Evolutionary conservation across 2,797 vertebrate genomes (phyloP).

Genomic region (Etheostoma nigrum): DNA sequence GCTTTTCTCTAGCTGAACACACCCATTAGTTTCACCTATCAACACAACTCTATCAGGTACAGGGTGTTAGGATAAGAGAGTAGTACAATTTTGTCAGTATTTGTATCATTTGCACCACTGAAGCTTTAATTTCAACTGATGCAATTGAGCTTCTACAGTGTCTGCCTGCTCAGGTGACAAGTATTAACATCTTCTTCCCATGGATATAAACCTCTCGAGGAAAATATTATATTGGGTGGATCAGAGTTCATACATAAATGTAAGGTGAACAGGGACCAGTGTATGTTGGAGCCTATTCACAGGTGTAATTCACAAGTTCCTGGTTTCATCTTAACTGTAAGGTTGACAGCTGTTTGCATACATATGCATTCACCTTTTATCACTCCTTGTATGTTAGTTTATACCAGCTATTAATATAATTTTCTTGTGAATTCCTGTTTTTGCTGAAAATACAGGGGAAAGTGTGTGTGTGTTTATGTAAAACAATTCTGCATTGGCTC

Average conservation of each 20-base stretch:
- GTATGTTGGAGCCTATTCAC: conserved; percentile 35
- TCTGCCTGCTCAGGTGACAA: conserved; percentile 56
- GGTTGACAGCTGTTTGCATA: conserved; percentile 26
- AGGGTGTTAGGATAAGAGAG: conserved; percentile 59
- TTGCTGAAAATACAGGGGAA: conserved; percentile 6
- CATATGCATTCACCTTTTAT: conserved; percentile 27
- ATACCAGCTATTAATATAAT: conserved; percentile 11
- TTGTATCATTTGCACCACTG: conserved; percentile 52
- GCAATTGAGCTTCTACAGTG: conserved; percentile 56
- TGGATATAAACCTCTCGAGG: conserved; percentile 53
- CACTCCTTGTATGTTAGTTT: conserved; percentile 19
- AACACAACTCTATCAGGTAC: conserved; percentile 57
- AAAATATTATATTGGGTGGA: conserved; percentile 56
- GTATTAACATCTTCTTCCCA: conserved; percentile 52
- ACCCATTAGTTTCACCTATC: conserved; percentile 58
- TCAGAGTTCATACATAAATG: conserved; percentile 71
- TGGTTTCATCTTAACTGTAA: conserved; percentile 43
- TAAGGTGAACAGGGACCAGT: conserved; percentile 42
- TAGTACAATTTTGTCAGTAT: conserved; percentile 57
- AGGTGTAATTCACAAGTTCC: conserved; percentile 45
- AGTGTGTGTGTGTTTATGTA: neutral
- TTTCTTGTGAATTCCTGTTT: conserved; percentile 2
- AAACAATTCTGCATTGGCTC: neutral
- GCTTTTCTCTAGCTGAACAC: conserved; percentile 39
- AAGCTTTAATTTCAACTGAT: conserved; percentile 65